Base-by-base conservation (phyloP, 2,797 vertebrate species). In the Anabacerthia variegaticeps region DNA sequence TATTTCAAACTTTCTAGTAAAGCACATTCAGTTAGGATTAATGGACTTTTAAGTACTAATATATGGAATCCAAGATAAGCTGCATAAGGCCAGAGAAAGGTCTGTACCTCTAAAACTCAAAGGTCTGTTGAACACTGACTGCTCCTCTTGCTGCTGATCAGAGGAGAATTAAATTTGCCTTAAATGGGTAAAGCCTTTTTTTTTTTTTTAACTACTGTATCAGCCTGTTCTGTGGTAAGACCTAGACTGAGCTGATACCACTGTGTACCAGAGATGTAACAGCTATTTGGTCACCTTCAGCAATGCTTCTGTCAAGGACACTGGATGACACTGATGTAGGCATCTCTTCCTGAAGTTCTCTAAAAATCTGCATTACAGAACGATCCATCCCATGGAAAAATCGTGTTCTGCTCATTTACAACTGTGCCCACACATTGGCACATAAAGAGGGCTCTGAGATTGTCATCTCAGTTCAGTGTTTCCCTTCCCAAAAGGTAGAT, bases 1-100 rank as follows among this genome's bases (percentile, higher is more conserved):
- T 85, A 93, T 92, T 95, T 94, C 88, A 79, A 93, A 95, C 67
- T 88, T 96, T 89, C 69, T 46, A 28, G 59, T 37, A 84, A 93
- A 94, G 67, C 39, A 66, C 1, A 0, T 92, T 95, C 76, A 51
- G 52, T 79, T 54, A 84, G 63, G 95, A 96, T 94, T 93, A 96
- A 86, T 86, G 52, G 89, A 73, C 51, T 96, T 96, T 90, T 93
- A 90, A 94, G 77, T 76, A 63, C 85, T 86, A 84, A 88, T 92
- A 62, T 66, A 73, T 76, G 61, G 65, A 86, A 93, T 93, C 37
- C 59, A 54, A 96, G 91, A 95, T 94, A 92, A 95, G 85, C 88
- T 74, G 71, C 28, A 37, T 56, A 79, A 88, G 89, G 95, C 83
- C 74, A 93, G 52, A 78, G 37, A 76, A 90, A 95, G 63, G 91